Evolutionary conservation across 2,888 invertebrate species (phyloP).

Genomic region (Aelia acuminata): DNA sequence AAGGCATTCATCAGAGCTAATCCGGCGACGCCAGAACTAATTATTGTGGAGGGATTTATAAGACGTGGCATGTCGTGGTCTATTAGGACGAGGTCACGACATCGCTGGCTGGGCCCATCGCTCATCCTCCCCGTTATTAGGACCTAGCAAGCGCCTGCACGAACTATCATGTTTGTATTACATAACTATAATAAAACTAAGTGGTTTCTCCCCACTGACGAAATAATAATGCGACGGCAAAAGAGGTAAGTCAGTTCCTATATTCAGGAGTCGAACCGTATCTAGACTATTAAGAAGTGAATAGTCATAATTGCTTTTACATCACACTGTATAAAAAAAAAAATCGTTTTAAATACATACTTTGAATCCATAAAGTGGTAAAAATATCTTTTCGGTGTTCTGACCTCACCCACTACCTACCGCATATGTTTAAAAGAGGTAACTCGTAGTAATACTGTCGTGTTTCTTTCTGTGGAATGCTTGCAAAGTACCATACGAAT

Average conservation of each 20-base stretch:
- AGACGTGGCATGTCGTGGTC: slow-evolving; percentile 23
- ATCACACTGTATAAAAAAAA: too few species aligned
- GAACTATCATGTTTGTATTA: slow-evolving; percentile 21
- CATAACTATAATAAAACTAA: neutral
- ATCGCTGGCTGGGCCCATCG: neutral
- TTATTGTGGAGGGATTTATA: slow-evolving; percentile 24
- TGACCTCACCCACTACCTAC: too few species aligned
- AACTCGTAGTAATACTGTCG: too few species aligned
- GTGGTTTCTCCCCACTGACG: neutral
- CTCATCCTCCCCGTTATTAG: neutral
- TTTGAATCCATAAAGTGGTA: too few species aligned
- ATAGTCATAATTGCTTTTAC: too few species aligned
- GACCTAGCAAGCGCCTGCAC: neutral
- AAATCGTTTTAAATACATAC: too few species aligned
- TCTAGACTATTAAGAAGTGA: too few species aligned
- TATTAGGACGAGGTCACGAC: slow-evolving; percentile 31
- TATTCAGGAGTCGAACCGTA: too few species aligned
- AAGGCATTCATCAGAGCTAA: slow-evolving; percentile 6
- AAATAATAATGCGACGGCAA: neutral
- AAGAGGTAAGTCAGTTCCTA: neutral
- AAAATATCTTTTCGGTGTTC: too few species aligned
- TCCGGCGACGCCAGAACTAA: slow-evolving; percentile 24
- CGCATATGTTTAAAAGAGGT: too few species aligned
- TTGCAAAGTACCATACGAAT: too few species aligned
- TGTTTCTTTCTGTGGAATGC: too few species aligned